Base-by-base conservation (phyloP, 2,888 invertebrate species). In the Drosophila prolongata region DNA sequence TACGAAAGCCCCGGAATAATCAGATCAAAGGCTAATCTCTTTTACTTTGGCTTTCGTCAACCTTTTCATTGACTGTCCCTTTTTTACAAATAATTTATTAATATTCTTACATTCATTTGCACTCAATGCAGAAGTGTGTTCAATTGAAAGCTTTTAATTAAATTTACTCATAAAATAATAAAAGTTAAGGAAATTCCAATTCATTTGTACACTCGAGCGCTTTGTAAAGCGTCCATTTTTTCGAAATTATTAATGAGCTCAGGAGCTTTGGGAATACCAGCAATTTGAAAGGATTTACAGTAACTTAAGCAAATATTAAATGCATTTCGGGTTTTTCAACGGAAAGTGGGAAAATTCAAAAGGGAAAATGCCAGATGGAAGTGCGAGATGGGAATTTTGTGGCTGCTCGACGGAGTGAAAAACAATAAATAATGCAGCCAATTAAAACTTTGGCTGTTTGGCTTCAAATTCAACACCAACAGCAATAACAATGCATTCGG, bases 351-450 rank as follows among this genome's bases (percentile, higher is more conserved):
- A 6, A 34, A 54, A 34, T 53, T 49, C 35, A 40, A 50, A 44
- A 42, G 64, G 50, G 59, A 60, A 61, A 64, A 49, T 10, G 56
- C 54, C 59, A 57, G 42, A 59, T 75, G 75, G 43, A 24, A 34
- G n/a, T 35, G 38, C 19, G 47, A 19, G 69, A 57, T 40, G 57
- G 37, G 30, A 42, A 68, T 34, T 68, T 46, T 50, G 59, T 80
- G 82, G 82, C 76, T 72, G 75, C 73, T 85, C 77, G 73, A 66
- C 79, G 75, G 81, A 82, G 82, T 87, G 82, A 87, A 82, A 87
- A 88, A 84, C 87, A 87, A 84, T 84, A 88, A 88, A 84, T 89
- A 85, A 85, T 85, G 89, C 84, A 85, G 87, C 87, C 84, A 88
- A 85, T 85, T 85, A 85, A 85, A 88, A 85, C 73, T 85, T 84